phyloP scores from a whole-genome alignment of 2,797 vertebrate genomes.

The Hirundo rustica region DNA sequence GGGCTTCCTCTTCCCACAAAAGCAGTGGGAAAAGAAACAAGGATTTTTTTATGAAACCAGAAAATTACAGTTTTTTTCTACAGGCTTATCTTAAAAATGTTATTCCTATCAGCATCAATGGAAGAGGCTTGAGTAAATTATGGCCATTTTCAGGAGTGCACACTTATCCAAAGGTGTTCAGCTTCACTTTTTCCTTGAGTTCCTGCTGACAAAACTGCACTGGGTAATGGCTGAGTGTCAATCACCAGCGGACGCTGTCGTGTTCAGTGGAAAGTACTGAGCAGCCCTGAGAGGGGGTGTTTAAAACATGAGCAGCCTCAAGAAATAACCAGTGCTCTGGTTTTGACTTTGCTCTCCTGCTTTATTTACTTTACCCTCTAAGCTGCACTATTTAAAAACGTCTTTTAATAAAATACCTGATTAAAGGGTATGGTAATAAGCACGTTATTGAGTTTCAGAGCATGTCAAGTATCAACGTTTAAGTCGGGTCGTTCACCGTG shows the following conservation, averaged over 20 bases:
- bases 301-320: constrained; percentile 23
- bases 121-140: constrained; percentile 63
- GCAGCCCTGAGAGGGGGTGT: background rate
- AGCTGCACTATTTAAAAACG: background rate
- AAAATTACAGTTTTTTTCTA: constrained; percentile 63
- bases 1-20: constrained; percentile 56
- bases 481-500: background rate
- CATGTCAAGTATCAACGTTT: background rate
- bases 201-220: constrained; percentile 59
- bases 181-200: constrained; percentile 55
- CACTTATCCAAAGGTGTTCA: constrained; percentile 56
- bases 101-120: constrained; percentile 57
- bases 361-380: background rate
- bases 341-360: background rate
- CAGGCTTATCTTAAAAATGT: constrained; percentile 57
- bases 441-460: background rate
- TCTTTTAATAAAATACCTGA: background rate
- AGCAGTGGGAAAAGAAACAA: constrained; percentile 51
- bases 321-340: background rate
- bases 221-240: constrained; percentile 43
- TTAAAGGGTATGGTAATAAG: constrained; percentile 23
- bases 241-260: background rate
- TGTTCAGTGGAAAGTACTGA: background rate
- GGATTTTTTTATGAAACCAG: background rate
- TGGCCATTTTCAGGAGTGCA: constrained; percentile 60